Conservation (phyloP, 2,797 vertebrate species). For the Myoxocephalus aenaeus region DNA sequence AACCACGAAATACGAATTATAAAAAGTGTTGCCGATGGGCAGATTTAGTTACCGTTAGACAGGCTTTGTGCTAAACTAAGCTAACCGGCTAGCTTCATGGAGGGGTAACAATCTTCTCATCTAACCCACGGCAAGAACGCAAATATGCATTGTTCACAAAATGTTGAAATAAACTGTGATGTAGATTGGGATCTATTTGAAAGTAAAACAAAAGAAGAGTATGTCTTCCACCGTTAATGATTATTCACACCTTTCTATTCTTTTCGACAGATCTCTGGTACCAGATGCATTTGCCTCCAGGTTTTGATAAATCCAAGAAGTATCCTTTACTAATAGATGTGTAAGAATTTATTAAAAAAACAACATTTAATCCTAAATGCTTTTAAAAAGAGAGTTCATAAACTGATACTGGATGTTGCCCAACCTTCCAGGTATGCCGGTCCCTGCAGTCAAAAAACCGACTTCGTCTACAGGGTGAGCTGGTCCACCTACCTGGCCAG, state of each 20-base stretch:
- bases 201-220: too few species aligned
- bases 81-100: background rate
- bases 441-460: slow-evolving; percentile 94
- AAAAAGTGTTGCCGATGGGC: background rate
- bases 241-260: background rate
- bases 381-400: background rate
- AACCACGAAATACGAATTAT: background rate
- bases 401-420: background rate
- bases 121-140: background rate
- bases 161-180: background rate
- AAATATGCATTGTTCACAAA: background rate
- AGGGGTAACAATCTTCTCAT: background rate
- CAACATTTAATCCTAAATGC: background rate
- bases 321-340: slow-evolving; percentile 96
- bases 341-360: slow-evolving; percentile 83
- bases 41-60: background rate
- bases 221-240: background rate
- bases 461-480: slow-evolving; percentile 83
- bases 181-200: too few species aligned
- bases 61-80: background rate
- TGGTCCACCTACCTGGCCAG: slow-evolving; percentile 97
- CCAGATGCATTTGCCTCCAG: slow-evolving; percentile 93
- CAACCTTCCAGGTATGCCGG: slow-evolving; percentile 89
- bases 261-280: slow-evolving; percentile 91
- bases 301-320: slow-evolving; percentile 91